A percentile compares a stretch with the other conserved stretches of the same genome.
These are phyloP conservation scores for Eupeodes corollae DNA, from an alignment of 1,140 invertebrate species.

Conservation along the genomic window DNA sequence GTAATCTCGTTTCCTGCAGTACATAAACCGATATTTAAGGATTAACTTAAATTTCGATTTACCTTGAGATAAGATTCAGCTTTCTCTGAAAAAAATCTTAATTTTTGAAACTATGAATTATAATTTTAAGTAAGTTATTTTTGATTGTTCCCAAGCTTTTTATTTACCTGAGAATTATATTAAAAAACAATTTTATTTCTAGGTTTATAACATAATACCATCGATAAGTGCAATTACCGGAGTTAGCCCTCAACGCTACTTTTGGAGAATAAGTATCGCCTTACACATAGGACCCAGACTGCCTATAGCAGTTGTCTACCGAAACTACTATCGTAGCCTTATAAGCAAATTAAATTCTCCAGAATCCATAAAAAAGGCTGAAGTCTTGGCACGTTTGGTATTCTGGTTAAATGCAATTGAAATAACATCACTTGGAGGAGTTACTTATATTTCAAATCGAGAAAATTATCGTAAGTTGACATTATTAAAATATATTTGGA, in stretches of 20 bases:
- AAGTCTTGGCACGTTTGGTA: slow-evolving; percentile 57
- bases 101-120: too few species aligned
- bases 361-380: slow-evolving; percentile 40
- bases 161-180: too few species aligned
- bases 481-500: background rate
- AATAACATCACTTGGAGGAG: slow-evolving; percentile 69
- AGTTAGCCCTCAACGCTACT: slow-evolving; percentile 79
- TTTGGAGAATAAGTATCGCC: slow-evolving; percentile 84
- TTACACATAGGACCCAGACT: slow-evolving; percentile 79
- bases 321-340: slow-evolving; percentile 64
- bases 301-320: slow-evolving; percentile 71
- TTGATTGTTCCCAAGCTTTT: too few species aligned
- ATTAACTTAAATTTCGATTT: too few species aligned
- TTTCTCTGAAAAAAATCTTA: too few species aligned
- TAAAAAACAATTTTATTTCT: slow-evolving; percentile 13
- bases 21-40: too few species aligned
- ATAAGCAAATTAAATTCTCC: slow-evolving; percentile 46
- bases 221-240: slow-evolving; percentile 87
- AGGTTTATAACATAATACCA: slow-evolving; percentile 86
- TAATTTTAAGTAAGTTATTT: too few species aligned
- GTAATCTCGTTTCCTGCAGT: too few species aligned
- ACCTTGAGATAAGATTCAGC: too few species aligned
- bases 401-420: slow-evolving; percentile 79
- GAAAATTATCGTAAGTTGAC: slow-evolving; percentile 84
- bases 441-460: slow-evolving; percentile 84